These are phyloP conservation scores for Lycocorax pyrrhopterus DNA, from an alignment of 2,113 vertebrate species.

Conservation along the genomic window DNA sequence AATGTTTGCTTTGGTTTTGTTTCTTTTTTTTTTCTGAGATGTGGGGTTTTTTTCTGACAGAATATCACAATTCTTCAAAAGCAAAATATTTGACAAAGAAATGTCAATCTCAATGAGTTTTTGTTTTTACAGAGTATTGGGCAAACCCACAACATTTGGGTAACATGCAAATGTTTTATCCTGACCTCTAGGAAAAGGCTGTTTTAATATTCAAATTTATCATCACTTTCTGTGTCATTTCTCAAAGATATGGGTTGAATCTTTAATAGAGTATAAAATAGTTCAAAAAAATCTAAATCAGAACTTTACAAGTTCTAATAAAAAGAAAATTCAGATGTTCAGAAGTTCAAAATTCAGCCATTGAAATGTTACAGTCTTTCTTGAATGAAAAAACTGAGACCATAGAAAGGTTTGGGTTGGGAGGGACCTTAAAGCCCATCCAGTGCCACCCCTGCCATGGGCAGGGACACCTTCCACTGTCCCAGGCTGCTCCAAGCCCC, in stretches of 20 bases:
- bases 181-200: neutral
- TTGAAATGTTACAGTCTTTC: neutral
- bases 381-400: neutral
- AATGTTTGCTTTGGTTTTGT: neutral
- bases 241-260: neutral
- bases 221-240: neutral
- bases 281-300: neutral
- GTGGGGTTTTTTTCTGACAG: neutral
- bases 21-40: neutral
- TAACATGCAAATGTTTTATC: neutral
- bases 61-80: neutral
- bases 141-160: neutral
- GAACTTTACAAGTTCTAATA: neutral
- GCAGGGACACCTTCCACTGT: neutral
- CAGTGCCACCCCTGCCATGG: neutral
- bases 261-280: neutral
- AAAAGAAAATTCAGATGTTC: neutral
- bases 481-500: neutral
- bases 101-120: neutral
- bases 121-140: neutral
- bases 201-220: neutral
- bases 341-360: neutral
- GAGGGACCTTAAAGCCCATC: fast-evolving
- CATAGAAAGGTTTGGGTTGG: neutral
- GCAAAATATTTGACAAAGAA: neutral